Conservation (phyloP, 1,140 invertebrate species). For the Camponotus vicinus region DNA sequence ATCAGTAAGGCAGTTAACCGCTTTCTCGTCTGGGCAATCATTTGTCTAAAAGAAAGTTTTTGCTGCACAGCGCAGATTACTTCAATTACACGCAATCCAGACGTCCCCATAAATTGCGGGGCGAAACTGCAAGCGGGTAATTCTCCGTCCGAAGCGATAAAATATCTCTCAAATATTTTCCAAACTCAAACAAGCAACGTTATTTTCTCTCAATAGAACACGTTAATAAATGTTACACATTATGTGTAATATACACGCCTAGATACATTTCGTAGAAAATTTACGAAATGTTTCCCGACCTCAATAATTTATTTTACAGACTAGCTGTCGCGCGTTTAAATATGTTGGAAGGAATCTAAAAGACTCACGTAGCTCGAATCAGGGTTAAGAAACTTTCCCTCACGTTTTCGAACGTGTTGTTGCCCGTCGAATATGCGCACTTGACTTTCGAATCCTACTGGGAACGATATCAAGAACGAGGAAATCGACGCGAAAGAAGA, state of each 20-base stretch:
- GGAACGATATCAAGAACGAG: constrained; percentile 37
- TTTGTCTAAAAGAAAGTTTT: constrained; percentile 59
- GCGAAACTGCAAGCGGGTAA: constrained; percentile 1
- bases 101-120: constrained; percentile 18
- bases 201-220: neutral
- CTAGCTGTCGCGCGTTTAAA: neutral
- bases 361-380: neutral
- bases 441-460: constrained; percentile 21
- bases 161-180: constrained; percentile 16
- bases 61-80: constrained; percentile 38
- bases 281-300: neutral
- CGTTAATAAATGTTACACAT: neutral
- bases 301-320: neutral
- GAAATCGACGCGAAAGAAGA: constrained; percentile 43
- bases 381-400: constrained; percentile 1
- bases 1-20: constrained; percentile 56
- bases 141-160: neutral
- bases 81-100: constrained; percentile 45
- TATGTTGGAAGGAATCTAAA: neutral
- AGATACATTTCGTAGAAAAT: neutral
- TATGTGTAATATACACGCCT: neutral
- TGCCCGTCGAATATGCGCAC: neutral
- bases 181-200: neutral
- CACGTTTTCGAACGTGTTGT: neutral
- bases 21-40: constrained; percentile 48